Conservation (phyloP, 2,113 vertebrate genomes). For the Alethe castanea region DNA sequence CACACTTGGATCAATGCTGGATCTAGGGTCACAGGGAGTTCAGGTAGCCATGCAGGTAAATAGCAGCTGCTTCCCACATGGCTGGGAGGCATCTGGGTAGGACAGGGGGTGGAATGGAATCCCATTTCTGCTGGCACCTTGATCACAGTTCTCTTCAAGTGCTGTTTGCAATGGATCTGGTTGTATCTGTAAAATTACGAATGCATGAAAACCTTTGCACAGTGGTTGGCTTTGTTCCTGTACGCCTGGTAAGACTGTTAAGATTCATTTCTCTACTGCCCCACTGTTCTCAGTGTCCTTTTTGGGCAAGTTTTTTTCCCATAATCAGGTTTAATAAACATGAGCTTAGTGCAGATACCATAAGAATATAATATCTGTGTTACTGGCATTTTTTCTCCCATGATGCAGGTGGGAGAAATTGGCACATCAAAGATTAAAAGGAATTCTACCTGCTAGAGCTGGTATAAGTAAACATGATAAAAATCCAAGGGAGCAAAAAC, state of each 20-base stretch:
- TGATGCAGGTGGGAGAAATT: background rate
- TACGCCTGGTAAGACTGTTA: background rate
- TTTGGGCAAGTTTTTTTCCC: background rate
- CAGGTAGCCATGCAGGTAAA: rapidly evolving
- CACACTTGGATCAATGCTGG: background rate
- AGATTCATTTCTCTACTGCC: background rate
- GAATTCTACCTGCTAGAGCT: background rate
- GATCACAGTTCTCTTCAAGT: background rate
- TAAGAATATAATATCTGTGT: background rate
- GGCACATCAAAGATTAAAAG: background rate
- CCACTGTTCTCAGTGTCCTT: background rate
- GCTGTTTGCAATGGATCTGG: background rate
- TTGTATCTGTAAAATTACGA: background rate
- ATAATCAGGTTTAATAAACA: background rate
- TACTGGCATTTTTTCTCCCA: background rate
- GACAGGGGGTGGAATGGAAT: background rate
- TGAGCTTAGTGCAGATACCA: background rate
- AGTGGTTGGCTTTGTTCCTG: background rate
- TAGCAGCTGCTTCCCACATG: background rate
- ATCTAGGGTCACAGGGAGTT: background rate
- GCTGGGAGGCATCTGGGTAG: background rate
- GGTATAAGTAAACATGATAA: background rate
- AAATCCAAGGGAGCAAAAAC: background rate
- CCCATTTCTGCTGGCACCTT: background rate
- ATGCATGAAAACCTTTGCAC: background rate